Evolutionary conservation across 1,140 invertebrate genomes (phyloP), one percentile per base, ranked within the genome.

Genomic region (Chionoecetes opilio): DNA sequence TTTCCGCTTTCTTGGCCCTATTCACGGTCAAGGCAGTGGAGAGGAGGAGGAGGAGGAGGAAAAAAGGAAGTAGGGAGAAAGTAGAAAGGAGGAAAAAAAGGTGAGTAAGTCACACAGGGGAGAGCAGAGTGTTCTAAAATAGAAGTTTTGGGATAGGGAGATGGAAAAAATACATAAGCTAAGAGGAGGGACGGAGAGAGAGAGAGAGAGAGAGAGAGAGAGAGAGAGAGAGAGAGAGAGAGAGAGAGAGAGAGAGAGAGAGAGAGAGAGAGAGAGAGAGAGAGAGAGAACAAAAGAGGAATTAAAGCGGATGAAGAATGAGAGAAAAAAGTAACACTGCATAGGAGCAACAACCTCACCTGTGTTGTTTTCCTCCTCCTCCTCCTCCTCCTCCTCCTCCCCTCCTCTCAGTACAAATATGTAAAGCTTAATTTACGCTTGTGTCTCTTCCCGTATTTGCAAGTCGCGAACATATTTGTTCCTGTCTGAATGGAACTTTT

Each of bases 351-450:
- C 46, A 14, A 53, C 46, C 46, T 53, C 46, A 53, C 46, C 9
- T 53, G 11, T 53, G 46, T 41, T 17, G 3, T 85, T 17, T 6
- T 17, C 82, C 82, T 85, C 82, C 8, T 85, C 82, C 11, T 85
- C 82, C 82, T 85, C 82, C 5, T 85, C 82, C 82, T 26, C 82
- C 82, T 85, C 5, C 29, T 85, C 82, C 82, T 85, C 82, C 46
- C 82, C 82, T 53, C 46, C 46, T 85, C 82, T 11, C 29, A 1
- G 46, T 53, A 53, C 46, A 53, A 53, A 53, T 53, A 53, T 53
- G 46, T 17, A 53, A 11, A 9, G 46, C 21, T 53, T 53, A 53
- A 53, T 53, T 53, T 17, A 9, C 46, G 21, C 11, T 53, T 9
- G 11, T 17, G 8, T 17, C 46, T 53, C 46, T 53, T 17, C 11